phyloP scores from a whole-genome alignment of 2,888 invertebrate genomes.

The Laothoe populi region DNA sequence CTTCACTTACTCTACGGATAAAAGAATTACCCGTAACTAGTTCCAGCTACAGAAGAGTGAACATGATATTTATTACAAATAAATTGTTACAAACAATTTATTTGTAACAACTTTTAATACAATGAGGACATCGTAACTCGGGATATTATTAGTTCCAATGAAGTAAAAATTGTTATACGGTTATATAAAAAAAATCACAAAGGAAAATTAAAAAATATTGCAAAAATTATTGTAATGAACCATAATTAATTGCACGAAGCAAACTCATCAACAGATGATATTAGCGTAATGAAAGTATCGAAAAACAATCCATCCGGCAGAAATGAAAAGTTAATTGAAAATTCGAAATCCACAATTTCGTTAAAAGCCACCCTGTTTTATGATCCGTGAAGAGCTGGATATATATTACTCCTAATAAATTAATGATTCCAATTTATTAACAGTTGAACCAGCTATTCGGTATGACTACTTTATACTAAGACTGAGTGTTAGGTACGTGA shows the following conservation, averaged over 20 bases:
- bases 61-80: too few species aligned
- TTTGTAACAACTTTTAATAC: too few species aligned
- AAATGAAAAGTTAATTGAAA: constrained; percentile 12
- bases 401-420: constrained; percentile 9
- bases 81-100: too few species aligned
- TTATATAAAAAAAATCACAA: too few species aligned
- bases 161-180: too few species aligned
- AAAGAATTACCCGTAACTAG: too few species aligned
- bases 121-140: too few species aligned
- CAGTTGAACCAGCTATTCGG: background rate
- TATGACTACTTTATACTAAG: too few species aligned
- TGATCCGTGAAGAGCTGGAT: constrained; percentile 11
- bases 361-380: constrained; percentile 14
- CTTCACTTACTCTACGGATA: too few species aligned
- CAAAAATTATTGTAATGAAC: background rate
- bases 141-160: too few species aligned
- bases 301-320: background rate
- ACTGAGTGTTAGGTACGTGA: background rate
- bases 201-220: background rate
- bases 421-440: constrained; percentile 19
- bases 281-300: constrained; percentile 9
- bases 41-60: too few species aligned
- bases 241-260: background rate
- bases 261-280: background rate
- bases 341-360: constrained; percentile 1